Conservation (phyloP, 2,113 vertebrate species). For the Pterocles orientalis region DNA sequence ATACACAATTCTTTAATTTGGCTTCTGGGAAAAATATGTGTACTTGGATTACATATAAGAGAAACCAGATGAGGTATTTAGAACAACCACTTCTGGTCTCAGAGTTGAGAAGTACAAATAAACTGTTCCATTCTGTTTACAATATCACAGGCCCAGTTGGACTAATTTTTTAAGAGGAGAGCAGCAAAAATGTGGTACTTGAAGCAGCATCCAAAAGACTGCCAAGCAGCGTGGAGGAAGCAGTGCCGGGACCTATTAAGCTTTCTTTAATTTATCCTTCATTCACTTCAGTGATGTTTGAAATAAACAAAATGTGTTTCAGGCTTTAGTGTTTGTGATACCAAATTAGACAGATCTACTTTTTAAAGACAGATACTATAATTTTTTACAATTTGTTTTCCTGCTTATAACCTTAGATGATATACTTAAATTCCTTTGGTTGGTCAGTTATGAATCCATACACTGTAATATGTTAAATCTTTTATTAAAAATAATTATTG, state of each 20-base stretch:
- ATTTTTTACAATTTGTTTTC: not conserved
- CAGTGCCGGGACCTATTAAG: not conserved
- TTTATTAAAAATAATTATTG: not conserved
- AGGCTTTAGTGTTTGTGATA: not conserved
- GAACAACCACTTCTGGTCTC: not conserved
- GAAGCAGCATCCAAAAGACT: not conserved
- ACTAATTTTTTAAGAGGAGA: not conserved
- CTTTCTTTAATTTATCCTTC: not conserved
- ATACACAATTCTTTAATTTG: not conserved
- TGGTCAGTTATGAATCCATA: not conserved
- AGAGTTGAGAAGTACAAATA: not conserved
- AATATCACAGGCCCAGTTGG: not conserved
- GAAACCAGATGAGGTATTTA: not conserved
- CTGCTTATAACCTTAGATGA: not conserved
- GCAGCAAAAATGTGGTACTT: not conserved
- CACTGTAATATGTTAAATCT: not conserved
- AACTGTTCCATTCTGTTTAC: not conserved
- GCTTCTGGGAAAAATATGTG: not conserved
- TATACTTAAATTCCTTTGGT: not conserved
- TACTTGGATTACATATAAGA: not conserved
- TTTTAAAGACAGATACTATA: not conserved
- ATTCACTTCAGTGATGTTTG: not conserved
- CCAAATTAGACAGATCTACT: not conserved
- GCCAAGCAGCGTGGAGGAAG: not conserved
- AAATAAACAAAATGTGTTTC: not conserved